Evolutionary conservation across 2,888 invertebrate species (phyloP).

Genomic region (Mimumesa dahlbomi): DNA sequence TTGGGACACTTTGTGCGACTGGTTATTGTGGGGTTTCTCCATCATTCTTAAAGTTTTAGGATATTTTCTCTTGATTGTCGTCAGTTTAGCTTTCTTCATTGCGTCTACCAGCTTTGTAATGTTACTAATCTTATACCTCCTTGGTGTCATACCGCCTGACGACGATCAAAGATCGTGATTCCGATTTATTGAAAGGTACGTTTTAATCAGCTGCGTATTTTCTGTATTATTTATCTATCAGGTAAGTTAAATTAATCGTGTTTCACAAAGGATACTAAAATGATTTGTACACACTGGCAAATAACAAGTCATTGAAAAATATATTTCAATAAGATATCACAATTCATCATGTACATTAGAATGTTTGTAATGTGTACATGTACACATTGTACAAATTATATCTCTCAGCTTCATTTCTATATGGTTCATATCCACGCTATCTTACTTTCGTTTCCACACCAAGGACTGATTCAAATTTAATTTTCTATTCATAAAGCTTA

Average conservation of each 20-base stretch:
- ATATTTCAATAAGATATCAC: slow-evolving; percentile 69
- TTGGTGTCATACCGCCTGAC: slow-evolving; percentile 28
- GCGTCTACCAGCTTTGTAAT: slow-evolving; percentile 41
- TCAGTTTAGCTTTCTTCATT: slow-evolving; percentile 51
- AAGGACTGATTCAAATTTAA: slow-evolving; percentile 38
- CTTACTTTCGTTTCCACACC: slow-evolving; percentile 10
- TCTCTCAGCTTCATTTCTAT: slow-evolving; percentile 20
- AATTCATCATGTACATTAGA: slow-evolving; percentile 61
- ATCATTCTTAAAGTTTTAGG: slow-evolving; percentile 44
- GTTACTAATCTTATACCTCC: slow-evolving; percentile 48
- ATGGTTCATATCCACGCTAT: slow-evolving; percentile 5
- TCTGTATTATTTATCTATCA: not conserved
- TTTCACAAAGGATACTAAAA: not conserved
- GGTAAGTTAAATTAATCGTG: not conserved
- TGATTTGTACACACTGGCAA: slow-evolving; percentile 6
- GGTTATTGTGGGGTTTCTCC: slow-evolving; percentile 40
- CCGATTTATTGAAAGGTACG: slow-evolving; percentile 23
- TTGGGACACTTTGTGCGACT: slow-evolving; percentile 51
- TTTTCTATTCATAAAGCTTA: not conserved
- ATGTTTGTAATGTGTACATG: slow-evolving; percentile 33
- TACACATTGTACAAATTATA: slow-evolving; percentile 27
- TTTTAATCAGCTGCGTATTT: slow-evolving; percentile 1
- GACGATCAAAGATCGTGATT: slow-evolving; percentile 17
- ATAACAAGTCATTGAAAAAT: slow-evolving; percentile 65
- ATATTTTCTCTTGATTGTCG: slow-evolving; percentile 47